These are phyloP conservation scores for Anthophora plumipes DNA, from an alignment of 2,888 invertebrate genomes.

Conservation along the genomic window DNA sequence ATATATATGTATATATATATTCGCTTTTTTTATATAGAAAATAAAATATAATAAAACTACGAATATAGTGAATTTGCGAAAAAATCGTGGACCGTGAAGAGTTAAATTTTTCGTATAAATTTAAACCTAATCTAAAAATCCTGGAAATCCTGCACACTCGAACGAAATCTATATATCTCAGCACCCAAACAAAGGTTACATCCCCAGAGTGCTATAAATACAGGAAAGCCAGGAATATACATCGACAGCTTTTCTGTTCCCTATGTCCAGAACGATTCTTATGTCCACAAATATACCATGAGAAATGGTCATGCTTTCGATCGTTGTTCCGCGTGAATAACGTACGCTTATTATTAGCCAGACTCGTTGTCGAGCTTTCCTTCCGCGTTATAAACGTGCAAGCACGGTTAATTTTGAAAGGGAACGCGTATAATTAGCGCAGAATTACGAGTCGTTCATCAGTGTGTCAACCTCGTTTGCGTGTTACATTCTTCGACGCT, in stretches of 20 bases:
- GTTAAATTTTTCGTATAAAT: no score
- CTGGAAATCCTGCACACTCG: no score
- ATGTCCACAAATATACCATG: background rate
- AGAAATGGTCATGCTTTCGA: background rate
- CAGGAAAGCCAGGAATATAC: background rate
- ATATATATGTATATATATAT: no score
- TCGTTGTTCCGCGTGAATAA: slow-evolving; percentile 37
- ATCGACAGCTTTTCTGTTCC: background rate
- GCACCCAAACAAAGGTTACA: background rate
- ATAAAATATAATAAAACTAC: no score
- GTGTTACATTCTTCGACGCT: slow-evolving; percentile 1
- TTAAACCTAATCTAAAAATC: no score
- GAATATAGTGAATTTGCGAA: no score
- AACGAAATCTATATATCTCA: no score
- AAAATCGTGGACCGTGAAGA: no score
- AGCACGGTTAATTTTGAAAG: slow-evolving; percentile 51
- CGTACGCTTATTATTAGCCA: slow-evolving; percentile 41
- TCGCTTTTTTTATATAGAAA: no score
- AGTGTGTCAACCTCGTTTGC: background rate
- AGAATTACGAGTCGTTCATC: slow-evolving; percentile 5
- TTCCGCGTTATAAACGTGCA: slow-evolving; percentile 39
- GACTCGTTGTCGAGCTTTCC: slow-evolving; percentile 20
- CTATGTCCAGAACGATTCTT: no score
- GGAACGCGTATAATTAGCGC: slow-evolving; percentile 59
- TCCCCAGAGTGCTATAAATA: background rate